Evolutionary conservation across 2,888 invertebrate genomes (phyloP), one percentile per base, ranked within the genome.

Genomic region (Xylocampa areola): DNA sequence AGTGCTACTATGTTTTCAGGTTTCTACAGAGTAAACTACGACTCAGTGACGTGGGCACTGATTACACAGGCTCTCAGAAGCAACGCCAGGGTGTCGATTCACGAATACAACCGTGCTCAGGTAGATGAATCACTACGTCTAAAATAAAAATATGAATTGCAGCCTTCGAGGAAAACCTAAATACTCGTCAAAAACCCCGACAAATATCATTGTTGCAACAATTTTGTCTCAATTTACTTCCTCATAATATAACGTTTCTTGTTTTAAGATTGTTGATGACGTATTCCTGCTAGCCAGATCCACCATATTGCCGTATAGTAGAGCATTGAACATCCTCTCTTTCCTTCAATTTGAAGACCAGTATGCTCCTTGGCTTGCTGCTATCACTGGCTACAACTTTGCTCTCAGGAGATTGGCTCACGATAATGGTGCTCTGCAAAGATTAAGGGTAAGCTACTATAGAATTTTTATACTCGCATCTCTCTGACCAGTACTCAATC

Each of bases 281-380:
- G 86, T 96, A 2, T 91, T 95, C 59, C 90, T 92, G 44, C 84
- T 96, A 5, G 96, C 95, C 0, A 90, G 95, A 79, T 94, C 95
- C 10, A 91, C 88, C 2, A 76, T 91, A 1, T 58, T 95, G 16
- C 62, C 88, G 2, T 96, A 96, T 75, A 82, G 84, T 1, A 81
- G 87, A 19, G 94, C 95, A 0, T 87, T 97, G 7, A 94, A 95
- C 52, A 92, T 96, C 4, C 95, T 90, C 72, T 91, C 92, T 0
- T 93, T 89, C 85, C 75, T 98, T 59, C 88, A 91, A 49, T 89
- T 92, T 2, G 96, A 96, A 86, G 94, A 93, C 3, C 94, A 96
- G 47, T 96, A 96, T 64, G 92, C 96, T 14, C 96, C 97, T 0
- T 97, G 97, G 96, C 90, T 93, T 32, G 90, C 96, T 0, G 96